A percentile compares a stretch with the other conserved stretches of the same genome.
Evolutionary conservation across 2,113 vertebrate species (phyloP).

Genomic region (Phyllopteryx taeniolatus): DNA sequence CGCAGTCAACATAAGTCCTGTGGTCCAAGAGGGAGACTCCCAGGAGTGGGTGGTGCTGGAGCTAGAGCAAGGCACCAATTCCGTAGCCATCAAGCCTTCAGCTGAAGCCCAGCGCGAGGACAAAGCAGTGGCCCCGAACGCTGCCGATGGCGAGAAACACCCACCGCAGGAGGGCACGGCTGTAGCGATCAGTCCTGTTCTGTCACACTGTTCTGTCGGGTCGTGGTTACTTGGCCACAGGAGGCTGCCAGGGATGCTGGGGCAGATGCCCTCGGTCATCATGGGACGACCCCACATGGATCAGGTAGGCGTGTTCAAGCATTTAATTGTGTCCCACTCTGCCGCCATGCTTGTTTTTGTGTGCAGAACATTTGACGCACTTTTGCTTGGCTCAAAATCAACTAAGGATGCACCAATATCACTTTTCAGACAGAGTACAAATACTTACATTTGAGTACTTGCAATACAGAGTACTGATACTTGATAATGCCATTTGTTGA

Average conservation of each 20-base stretch:
- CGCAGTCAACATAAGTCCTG: slow-evolving; percentile 89
- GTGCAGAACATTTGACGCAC: neutral
- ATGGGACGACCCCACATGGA: slow-evolving; percentile 81
- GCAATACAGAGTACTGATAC: no score
- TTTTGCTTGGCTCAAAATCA: neutral
- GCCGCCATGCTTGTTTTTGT: no score
- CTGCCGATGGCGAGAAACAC: slow-evolving; percentile 37
- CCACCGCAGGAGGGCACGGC: slow-evolving; percentile 62
- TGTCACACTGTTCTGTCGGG: slow-evolving; percentile 68
- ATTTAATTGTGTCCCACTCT: neutral
- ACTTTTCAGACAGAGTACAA: no score
- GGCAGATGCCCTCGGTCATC: slow-evolving; percentile 78
- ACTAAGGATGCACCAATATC: no score
- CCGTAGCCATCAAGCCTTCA: slow-evolving; percentile 75
- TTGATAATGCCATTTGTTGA: no score
- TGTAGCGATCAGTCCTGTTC: slow-evolving; percentile 74
- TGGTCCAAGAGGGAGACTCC: slow-evolving; percentile 88
- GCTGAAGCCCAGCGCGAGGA: slow-evolving; percentile 72
- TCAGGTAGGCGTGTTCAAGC: slow-evolving; percentile 75
- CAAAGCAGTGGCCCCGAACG: slow-evolving; percentile 53
- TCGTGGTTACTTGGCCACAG: slow-evolving; percentile 75
- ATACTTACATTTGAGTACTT: no score
- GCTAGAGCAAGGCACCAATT: slow-evolving; percentile 82
- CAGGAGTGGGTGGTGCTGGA: slow-evolving; percentile 98
- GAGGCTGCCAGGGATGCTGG: slow-evolving; percentile 81